Evolutionary conservation across 2,113 vertebrate species (phyloP).

Genomic region (Oenanthe melanoleuca): DNA sequence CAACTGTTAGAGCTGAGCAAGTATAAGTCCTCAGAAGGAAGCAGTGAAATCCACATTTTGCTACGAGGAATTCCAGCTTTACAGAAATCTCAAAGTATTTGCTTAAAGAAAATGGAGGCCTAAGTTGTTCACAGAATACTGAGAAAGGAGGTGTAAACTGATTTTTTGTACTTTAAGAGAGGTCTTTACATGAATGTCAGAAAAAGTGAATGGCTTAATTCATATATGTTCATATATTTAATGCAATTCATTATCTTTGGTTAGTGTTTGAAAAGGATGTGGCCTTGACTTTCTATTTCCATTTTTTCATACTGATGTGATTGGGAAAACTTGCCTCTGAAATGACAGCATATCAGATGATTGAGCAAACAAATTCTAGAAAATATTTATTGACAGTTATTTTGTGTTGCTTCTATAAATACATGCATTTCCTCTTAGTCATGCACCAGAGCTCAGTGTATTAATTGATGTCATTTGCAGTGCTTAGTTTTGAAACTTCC

Average conservation of each 20-base stretch:
- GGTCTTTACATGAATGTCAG: neutral
- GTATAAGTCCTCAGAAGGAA: neutral
- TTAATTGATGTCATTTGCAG: neutral
- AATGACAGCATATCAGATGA: neutral
- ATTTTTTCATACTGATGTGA: neutral
- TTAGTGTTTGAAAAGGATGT: neutral
- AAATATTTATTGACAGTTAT: neutral
- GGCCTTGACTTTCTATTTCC: constrained; percentile 4
- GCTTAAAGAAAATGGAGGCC: neutral
- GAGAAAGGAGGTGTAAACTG: neutral
- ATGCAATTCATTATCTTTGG: neutral
- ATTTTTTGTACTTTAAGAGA: neutral
- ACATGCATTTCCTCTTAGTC: neutral
- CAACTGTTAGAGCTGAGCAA: neutral
- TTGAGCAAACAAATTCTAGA: neutral
- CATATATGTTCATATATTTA: no score
- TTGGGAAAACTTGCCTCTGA: neutral
- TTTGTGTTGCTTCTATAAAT: neutral
- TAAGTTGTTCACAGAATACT: neutral
- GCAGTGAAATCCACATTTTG: neutral
- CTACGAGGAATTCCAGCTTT: neutral
- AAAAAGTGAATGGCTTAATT: neutral
- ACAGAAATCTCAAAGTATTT: neutral
- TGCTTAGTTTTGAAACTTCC: neutral
- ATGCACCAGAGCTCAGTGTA: neutral